A percentile compares a stretch with the other conserved stretches of the same genome.
phyloP scores from a whole-genome alignment of 2,113 vertebrate species.

The Actinemys pallida region DNA sequence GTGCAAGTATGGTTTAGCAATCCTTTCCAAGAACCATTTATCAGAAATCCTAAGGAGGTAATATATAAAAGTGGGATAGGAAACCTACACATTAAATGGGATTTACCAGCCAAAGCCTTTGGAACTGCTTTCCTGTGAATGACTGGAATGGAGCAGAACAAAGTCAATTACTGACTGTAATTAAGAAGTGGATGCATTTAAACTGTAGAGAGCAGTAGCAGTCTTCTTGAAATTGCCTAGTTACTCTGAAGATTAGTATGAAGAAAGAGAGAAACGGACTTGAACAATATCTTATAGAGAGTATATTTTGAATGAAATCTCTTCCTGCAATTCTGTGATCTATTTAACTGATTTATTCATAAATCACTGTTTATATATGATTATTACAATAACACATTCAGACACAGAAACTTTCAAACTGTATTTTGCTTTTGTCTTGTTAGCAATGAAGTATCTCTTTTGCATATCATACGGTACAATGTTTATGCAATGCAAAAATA shows the following conservation, averaged over 20 bases:
- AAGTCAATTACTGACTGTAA: conserved; percentile 87
- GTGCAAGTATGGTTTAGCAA: conserved; percentile 84
- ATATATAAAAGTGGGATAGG: conserved; percentile 76
- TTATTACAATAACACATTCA: conserved; percentile 77
- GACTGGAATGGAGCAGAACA: conserved; percentile 81
- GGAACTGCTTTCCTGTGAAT: conserved; percentile 80
- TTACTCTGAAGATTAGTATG: conserved; percentile 79
- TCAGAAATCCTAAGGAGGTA: conserved; percentile 80
- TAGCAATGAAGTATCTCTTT: conserved; percentile 75
- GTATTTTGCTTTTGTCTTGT: conserved; percentile 75
- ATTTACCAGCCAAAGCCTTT: conserved; percentile 81
- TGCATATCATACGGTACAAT: conserved; percentile 72
- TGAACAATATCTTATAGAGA: conserved; percentile 76
- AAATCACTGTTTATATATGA: conserved; percentile 78
- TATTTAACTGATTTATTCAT: conserved; percentile 75
- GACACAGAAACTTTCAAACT: conserved; percentile 79
- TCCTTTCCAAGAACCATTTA: conserved; percentile 81
- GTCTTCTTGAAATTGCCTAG: conserved; percentile 90
- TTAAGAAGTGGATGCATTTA: conserved; percentile 90
- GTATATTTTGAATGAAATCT: conserved; percentile 73
- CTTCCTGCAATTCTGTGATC: conserved; percentile 71
- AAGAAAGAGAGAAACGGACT: conserved; percentile 77
- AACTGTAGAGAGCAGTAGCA: conserved; percentile 99
- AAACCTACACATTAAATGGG: conserved; percentile 80
- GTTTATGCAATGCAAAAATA: conserved; percentile 67